Evolutionary conservation across 2,797 vertebrate genomes (phyloP).

Genomic region (Danio albolineatus): DNA sequence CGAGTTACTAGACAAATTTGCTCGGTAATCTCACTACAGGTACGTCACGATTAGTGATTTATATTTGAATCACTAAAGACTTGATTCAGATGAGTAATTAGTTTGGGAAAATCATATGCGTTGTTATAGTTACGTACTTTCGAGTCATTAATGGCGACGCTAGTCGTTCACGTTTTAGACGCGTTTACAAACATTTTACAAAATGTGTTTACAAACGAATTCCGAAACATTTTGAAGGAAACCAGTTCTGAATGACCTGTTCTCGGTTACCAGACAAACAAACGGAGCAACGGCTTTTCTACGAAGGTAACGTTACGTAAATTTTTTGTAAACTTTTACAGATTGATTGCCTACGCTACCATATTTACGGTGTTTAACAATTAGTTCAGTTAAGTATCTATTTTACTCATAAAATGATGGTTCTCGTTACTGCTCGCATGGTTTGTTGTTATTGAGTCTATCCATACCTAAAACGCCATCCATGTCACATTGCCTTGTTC

Average conservation of each 20-base stretch:
- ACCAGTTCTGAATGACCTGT: not conserved
- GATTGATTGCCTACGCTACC: no score
- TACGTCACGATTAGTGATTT: no score
- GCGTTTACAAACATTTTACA: not conserved
- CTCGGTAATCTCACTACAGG: no score
- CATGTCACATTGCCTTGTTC: not conserved
- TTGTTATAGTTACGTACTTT: not conserved
- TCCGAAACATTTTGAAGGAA: no score
- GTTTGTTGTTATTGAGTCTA: not conserved
- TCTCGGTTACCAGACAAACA: not conserved
- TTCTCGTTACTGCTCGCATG: not conserved
- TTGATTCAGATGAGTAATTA: not conserved
- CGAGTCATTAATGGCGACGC: not conserved
- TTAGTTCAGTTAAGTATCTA: not conserved
- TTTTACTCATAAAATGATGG: not conserved
- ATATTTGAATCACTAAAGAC: not conserved
- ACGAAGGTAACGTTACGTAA: not conserved
- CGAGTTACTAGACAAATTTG: not conserved
- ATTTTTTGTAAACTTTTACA: no score
- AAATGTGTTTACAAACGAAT: no score
- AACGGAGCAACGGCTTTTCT: not conserved
- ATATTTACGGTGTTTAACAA: no score
- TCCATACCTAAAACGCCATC: not conserved
- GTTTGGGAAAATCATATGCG: not conserved
- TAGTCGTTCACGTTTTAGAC: not conserved